Base-by-base conservation (phyloP, 2,113 vertebrate species). In the Parus major region DNA sequence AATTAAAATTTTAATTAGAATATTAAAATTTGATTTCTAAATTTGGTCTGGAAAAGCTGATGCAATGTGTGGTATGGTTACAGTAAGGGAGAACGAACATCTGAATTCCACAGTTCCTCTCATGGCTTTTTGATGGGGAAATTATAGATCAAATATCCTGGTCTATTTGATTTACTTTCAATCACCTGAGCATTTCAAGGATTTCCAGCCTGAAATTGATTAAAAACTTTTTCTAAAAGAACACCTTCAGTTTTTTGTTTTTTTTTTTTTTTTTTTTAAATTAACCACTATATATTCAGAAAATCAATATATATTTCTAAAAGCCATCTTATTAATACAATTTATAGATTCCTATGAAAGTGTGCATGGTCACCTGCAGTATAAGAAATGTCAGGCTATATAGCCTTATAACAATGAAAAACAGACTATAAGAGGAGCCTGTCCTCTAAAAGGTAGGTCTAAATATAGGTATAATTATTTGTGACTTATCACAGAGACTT, bases 401-500 rank as follows among this genome's bases (percentile, higher is more conserved):
- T 35, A 77, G 39, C 21, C 49, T 96, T 86, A 46, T 86, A 90
- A 72, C 42, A 69, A 88, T 56, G 42, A 42, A 86, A 93, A 96
- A 76, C 35, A 86, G 75, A 39, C 68, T 56, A 29, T 63, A 87
- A 75, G 55, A 79, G 59, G 61, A 42, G 90, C 23, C 66, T 77
- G 12, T 77, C 39, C 35, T 88, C 22, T 65, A 76, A 90, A 93
- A 64, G 3, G 11, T 31, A 81, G 25, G n/a, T 46, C 64, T 70
- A 93, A 95, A 95, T 92, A 80, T 50, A 47, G 56, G 72, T 82
- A 55, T 61, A 87, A 94, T 94, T 89, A 92, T 60, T 91, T 93
- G 33, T 69, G 53, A 80, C 46, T 79, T 80, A 84, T 86, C 76
- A 66, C 46, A 68, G 44, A 91, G 33, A 42, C 39, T 91, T 73